phyloP scores from a whole-genome alignment of 2,797 vertebrate genomes.

The Thaleichthys pacificus region DNA sequence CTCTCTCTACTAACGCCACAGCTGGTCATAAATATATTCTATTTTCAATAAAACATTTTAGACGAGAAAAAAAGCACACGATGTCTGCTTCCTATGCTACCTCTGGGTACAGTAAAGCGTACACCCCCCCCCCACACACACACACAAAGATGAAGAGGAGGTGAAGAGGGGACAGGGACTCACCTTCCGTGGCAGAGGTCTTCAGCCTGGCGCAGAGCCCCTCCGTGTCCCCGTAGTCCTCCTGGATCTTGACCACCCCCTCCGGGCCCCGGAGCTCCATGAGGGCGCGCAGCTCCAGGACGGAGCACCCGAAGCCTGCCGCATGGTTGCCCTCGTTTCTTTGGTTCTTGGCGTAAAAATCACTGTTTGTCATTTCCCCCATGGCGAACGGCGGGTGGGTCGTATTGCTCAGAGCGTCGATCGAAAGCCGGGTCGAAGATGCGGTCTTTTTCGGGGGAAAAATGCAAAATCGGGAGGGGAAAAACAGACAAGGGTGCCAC shows the following conservation, averaged over 20 bases:
- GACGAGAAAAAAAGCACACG: too few species aligned
- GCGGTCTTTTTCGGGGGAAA: conserved; percentile 17
- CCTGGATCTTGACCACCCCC: conserved; percentile 95
- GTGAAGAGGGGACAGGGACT: conserved; percentile 45
- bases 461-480: conserved; percentile 24
- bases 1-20: too few species aligned
- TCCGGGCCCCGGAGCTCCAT: conserved; percentile 97
- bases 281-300: conserved; percentile 93
- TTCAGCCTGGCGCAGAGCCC: conserved; percentile 93
- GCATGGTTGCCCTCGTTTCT: conserved; percentile 91
- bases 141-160: conserved; percentile 4
- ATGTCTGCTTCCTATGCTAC: too few species aligned
- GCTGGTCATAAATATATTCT: too few species aligned
- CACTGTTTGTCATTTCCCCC: conserved; percentile 99
- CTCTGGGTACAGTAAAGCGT: not conserved
- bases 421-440: conserved; percentile 30
- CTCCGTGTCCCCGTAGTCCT: conserved; percentile 90
- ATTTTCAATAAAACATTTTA: too few species aligned
- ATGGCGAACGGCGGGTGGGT: conserved; percentile 67
- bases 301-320: conserved; percentile 87
- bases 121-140: not conserved
- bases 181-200: conserved; percentile 96
- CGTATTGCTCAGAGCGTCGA: not conserved
- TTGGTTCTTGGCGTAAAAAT: conserved; percentile 99
- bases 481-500: conserved; percentile 58